These are phyloP conservation scores for Otolemur garnettii DNA, from an alignment of 2,113 vertebrate genomes.

Conservation along the genomic window DNA sequence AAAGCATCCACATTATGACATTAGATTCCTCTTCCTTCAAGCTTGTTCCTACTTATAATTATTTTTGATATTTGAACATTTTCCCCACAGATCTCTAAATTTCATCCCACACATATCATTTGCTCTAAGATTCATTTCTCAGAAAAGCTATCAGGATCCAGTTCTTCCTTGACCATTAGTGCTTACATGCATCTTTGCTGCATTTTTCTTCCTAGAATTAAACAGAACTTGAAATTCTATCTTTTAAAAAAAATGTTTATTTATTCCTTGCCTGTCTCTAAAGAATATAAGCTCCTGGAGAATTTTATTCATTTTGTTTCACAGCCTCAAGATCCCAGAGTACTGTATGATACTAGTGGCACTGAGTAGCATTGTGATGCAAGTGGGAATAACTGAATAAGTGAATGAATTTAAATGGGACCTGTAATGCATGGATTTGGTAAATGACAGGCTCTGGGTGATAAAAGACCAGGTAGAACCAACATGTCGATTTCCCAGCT, in stretches of 20 bases:
- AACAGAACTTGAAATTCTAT: neutral
- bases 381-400: neutral
- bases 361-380: neutral
- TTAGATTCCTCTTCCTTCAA: neutral
- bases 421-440: neutral
- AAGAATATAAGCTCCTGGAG: neutral
- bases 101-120: neutral
- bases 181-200: neutral
- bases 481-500: neutral
- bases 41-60: neutral
- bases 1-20: neutral
- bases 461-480: neutral
- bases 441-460: neutral
- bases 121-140: neutral
- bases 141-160: neutral
- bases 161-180: neutral
- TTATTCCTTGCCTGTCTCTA: neutral
- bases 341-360: neutral
- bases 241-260: neutral
- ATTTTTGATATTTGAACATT: neutral
- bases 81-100: neutral
- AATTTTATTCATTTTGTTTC: neutral
- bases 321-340: neutral
- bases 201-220: constrained; percentile 4
- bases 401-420: neutral